A percentile compares a stretch with the other conserved stretches of the same genome.
Conservation (phyloP, 2,113 vertebrate species). For the Orthonyx spaldingii region DNA sequence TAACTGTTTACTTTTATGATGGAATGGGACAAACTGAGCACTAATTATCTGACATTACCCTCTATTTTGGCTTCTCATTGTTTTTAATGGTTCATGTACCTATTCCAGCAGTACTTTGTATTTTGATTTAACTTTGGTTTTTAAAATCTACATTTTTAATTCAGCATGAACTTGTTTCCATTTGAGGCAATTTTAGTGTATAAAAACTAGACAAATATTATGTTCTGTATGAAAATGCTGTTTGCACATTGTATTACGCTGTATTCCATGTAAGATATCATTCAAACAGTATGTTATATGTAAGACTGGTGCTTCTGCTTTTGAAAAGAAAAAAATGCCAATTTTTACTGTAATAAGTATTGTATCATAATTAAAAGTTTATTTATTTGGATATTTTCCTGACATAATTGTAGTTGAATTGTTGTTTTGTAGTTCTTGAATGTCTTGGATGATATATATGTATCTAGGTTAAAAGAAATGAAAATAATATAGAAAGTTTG, state of each 20-base stretch:
- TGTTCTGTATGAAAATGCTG: constrained; percentile 71
- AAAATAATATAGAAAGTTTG: constrained; percentile 25
- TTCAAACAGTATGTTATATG: constrained; percentile 71
- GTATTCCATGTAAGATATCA: constrained; percentile 73
- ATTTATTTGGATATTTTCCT: constrained; percentile 83
- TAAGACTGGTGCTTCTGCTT: constrained; percentile 86
- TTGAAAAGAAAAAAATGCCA: constrained; percentile 75
- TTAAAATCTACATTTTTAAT: constrained; percentile 61
- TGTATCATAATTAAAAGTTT: constrained; percentile 83
- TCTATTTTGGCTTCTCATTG: constrained; percentile 43
- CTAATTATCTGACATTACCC: constrained; percentile 46
- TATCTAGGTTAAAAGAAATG: constrained; percentile 56
- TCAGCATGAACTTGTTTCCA: constrained; percentile 73
- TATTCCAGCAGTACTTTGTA: constrained; percentile 42
- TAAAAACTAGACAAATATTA: constrained; percentile 61
- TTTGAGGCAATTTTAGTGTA: constrained; percentile 69
- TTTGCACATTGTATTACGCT: constrained; percentile 76
- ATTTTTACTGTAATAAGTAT: constrained; percentile 85
- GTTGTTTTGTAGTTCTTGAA: constrained; percentile 63
- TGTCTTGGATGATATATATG: constrained; percentile 59
- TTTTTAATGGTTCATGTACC: constrained; percentile 59
- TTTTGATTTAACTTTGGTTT: constrained; percentile 64
- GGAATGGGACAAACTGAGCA: constrained; percentile 43
- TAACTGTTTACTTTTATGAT: constrained; percentile 42
- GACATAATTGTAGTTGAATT: constrained; percentile 70